Evolutionary conservation across 2,113 vertebrate genomes (phyloP).

Genomic region (Romanogobio albipinnatus): DNA sequence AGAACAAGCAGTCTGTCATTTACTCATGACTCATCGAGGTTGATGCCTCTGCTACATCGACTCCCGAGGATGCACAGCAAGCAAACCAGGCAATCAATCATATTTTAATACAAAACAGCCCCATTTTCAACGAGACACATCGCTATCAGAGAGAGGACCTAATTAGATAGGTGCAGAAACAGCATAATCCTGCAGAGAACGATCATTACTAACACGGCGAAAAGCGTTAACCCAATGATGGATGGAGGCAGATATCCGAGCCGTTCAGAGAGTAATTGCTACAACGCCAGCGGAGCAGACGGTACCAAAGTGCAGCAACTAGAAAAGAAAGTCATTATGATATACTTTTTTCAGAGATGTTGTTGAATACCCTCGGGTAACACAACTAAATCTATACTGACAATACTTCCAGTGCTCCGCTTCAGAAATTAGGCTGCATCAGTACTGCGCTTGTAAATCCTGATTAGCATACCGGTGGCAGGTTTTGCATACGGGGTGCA

Average conservation of each 20-base stretch:
- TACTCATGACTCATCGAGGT: conserved; percentile 62
- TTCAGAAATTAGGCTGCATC: conserved; percentile 33
- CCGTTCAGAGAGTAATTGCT: conserved; percentile 30
- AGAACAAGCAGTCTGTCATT: conserved; percentile 59
- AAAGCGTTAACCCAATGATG: conserved; percentile 42
- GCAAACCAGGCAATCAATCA: conserved; percentile 51
- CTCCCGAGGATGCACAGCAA: conserved; percentile 43
- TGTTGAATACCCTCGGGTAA: neutral
- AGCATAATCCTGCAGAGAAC: conserved; percentile 39
- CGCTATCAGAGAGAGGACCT: conserved; percentile 27
- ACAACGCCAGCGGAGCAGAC: neutral
- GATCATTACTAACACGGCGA: conserved; percentile 38
- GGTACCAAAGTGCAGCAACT: neutral
- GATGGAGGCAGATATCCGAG: conserved; percentile 40
- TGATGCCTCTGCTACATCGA: conserved; percentile 39
- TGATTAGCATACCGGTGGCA: conserved; percentile 68
- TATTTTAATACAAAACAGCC: conserved; percentile 55
- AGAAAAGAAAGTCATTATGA: conserved; percentile 15
- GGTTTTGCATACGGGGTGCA: conserved; percentile 67
- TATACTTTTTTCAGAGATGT: conserved; percentile 1
- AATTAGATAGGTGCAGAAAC: conserved; percentile 49
- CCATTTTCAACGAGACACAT: conserved; percentile 36
- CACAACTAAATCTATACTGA: conserved; percentile 18
- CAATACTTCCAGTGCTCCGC: conserved; percentile 22
- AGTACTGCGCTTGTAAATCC: conserved; percentile 6